Evolutionary conservation across 2,113 vertebrate genomes (phyloP), one percentile per base, ranked within the genome.

Genomic region (Gambusia affinis): DNA sequence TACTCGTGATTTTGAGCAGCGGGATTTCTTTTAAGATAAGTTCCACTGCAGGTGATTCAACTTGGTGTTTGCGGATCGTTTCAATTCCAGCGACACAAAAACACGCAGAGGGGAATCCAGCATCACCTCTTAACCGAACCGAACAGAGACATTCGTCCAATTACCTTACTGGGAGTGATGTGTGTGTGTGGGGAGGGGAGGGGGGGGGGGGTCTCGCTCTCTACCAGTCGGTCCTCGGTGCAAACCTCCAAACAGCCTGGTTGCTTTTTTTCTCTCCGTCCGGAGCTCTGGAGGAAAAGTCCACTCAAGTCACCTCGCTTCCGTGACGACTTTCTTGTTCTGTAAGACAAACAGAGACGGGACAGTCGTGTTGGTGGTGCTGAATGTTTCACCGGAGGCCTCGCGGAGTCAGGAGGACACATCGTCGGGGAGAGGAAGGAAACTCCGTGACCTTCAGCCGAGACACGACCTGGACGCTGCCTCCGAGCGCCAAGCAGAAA

Each of bases 121-220:
- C 54, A 60, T 1, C 44, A 66, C 78, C 81, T 73, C 81, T 73
- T 30, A 27, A 27, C 27, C 27, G 27, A 24, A 71, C 66, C 76
- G 75, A 77, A 85, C 86, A 80, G 79, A 66, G 44, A 67, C 61
- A 70, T 10, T 70, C 47, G 80, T 73, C 69, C 84, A 87, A 74
- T 92, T 89, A 89, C 89, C 86, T 89, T 80, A 83, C 42, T 76
- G 31, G 47, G 44, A 37, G 39, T 28, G 22, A 29, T 4, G 54
- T n/a, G 27, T 27, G 1, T 27, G 27, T 27, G 27, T 27, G 27
- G 27, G n/a, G n/a, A n/a, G n/a, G n/a, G n/a, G n/a, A n/a, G n/a
- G n/a, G n/a, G n/a, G n/a, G n/a, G n/a, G 27, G 28, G 51, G 51
- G 71, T 37, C 64, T 47, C 27, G 27, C 33, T 73, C 35, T 28